Evolutionary conservation across 2,113 vertebrate genomes (phyloP).

Genomic region (Tupaia tana): DNA sequence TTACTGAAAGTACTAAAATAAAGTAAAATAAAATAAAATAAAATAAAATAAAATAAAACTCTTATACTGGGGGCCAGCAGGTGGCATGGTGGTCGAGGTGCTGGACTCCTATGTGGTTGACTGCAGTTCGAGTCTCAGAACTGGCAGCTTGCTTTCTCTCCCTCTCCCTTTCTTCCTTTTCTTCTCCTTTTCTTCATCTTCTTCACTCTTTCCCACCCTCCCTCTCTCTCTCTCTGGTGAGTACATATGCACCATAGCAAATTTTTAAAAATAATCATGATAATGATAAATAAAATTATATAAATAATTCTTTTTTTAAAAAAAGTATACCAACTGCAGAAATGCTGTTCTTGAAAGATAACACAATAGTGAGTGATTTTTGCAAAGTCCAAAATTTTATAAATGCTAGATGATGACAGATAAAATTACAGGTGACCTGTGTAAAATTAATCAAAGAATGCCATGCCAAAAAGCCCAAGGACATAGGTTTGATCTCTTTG

Average conservation of each 20-base stretch:
- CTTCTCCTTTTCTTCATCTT: too few species aligned
- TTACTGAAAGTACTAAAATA: slow-evolving; percentile 23
- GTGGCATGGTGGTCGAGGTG: too few species aligned
- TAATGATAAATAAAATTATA: too few species aligned
- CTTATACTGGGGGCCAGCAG: background rate
- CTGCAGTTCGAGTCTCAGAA: too few species aligned
- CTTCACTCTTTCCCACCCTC: too few species aligned
- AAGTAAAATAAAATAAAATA: slow-evolving; percentile 31
- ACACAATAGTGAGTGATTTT: background rate
- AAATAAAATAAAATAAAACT: slow-evolving; percentile 34
- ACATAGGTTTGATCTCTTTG: background rate
- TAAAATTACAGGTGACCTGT: background rate
- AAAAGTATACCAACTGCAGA: slow-evolving; percentile 8
- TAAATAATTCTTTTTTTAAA: too few species aligned
- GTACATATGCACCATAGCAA: too few species aligned
- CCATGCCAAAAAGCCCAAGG: background rate
- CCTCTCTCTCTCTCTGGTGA: too few species aligned
- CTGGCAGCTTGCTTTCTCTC: too few species aligned
- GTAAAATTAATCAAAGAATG: background rate
- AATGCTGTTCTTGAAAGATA: background rate
- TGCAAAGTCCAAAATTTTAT: slow-evolving; percentile 1
- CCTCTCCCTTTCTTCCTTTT: too few species aligned
- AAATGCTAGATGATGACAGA: background rate
- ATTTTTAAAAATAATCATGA: too few species aligned
- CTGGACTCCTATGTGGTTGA: too few species aligned